Evolutionary conservation across 2,113 vertebrate genomes (phyloP).

Genomic region (Austrofundulus limnaeus): DNA sequence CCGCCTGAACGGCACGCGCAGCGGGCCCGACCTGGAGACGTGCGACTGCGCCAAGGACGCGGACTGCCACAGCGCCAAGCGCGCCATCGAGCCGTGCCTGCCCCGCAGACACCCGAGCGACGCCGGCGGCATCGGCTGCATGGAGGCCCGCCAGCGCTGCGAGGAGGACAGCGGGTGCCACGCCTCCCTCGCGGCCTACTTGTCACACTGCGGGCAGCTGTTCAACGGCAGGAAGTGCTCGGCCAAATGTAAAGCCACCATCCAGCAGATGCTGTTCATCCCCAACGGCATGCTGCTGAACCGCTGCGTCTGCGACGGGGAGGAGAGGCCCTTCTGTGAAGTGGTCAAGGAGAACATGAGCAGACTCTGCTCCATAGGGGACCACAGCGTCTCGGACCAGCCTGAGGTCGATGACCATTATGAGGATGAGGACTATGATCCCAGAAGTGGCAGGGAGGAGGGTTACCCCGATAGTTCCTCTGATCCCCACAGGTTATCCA

Average conservation of each 20-base stretch:
- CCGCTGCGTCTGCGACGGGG: slow-evolving; percentile 80
- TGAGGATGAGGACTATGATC: slow-evolving; percentile 77
- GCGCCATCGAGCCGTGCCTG: slow-evolving; percentile 80
- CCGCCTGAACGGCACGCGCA: slow-evolving; percentile 77
- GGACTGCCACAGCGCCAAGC: slow-evolving; percentile 73
- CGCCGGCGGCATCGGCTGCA: slow-evolving; percentile 78
- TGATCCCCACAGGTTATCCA: slow-evolving; percentile 18
- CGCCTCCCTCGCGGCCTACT: slow-evolving; percentile 75
- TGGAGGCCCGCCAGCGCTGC: slow-evolving; percentile 80
- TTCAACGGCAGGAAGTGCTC: slow-evolving; percentile 83
- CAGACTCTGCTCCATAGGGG: slow-evolving; percentile 75
- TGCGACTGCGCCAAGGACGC: slow-evolving; percentile 78
- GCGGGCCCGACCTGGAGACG: slow-evolving; percentile 77
- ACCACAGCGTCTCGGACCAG: slow-evolving; percentile 62
- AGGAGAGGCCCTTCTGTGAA: slow-evolving; percentile 83
- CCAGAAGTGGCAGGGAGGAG: slow-evolving; percentile 62
- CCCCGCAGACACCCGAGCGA: slow-evolving; percentile 73
- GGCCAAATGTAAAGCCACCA: slow-evolving; percentile 74
- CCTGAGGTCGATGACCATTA: slow-evolving; percentile 69
- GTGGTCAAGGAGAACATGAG: slow-evolving; percentile 85
- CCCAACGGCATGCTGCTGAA: slow-evolving; percentile 77
- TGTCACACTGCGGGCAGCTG: slow-evolving; percentile 82
- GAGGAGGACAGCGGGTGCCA: slow-evolving; percentile 77
- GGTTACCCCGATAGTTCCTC: slow-evolving; percentile 33
- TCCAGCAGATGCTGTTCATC: slow-evolving; percentile 79